Conservation (phyloP, 2,113 vertebrate species). For the Psophia crepitans region DNA sequence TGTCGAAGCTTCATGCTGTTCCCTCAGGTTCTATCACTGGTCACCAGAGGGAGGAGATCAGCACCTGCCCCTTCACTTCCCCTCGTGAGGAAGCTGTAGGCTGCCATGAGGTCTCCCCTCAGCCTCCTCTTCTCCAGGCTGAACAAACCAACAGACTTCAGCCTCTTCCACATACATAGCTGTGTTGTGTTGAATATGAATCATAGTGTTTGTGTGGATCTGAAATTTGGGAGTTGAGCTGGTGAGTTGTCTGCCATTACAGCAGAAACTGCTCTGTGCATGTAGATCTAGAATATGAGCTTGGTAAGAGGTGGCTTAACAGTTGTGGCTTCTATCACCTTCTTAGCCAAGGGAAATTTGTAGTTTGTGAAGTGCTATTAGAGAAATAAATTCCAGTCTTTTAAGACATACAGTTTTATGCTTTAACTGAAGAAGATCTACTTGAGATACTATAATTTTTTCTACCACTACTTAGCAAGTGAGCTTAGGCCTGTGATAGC, state of each 20-base stretch:
- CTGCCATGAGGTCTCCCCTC: no score
- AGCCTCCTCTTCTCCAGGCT: no score
- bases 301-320: background rate
- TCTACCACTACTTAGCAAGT: background rate
- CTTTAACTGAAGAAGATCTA: background rate
- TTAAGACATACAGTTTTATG: background rate
- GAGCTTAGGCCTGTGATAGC: background rate
- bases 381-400: background rate
- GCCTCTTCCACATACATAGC: no score
- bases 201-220: background rate
- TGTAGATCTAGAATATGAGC: background rate
- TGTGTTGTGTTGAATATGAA: background rate
- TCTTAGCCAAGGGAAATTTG: background rate
- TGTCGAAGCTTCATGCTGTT: no score
- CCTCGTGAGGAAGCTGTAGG: no score
- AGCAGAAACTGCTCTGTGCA: background rate
- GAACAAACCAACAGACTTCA: no score
- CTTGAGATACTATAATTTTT: background rate
- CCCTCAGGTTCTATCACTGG: no score
- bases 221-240: background rate
- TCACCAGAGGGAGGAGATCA: no score
- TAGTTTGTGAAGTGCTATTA: background rate
- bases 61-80: no score
- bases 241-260: background rate
- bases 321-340: background rate